Base-by-base conservation (phyloP, 2,113 vertebrate species). In the Pseudorasbora parva region DNA sequence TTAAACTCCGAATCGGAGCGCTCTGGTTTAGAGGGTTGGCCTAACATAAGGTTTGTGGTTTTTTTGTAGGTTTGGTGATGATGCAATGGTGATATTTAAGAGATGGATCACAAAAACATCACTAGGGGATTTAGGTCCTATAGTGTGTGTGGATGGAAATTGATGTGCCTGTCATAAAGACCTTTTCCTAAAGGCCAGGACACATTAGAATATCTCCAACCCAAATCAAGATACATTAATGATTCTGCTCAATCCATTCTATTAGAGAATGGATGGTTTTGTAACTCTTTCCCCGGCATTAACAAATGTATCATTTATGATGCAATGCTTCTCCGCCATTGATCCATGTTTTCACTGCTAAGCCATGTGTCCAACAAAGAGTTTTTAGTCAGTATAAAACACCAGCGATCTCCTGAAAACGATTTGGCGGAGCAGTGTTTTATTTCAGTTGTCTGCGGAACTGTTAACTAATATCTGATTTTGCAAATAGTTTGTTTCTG, bases 61-160 rank as follows among this genome's bases (percentile, higher is more conserved):
- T 37, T 68, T 25, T 69, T 47, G 71, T 43, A 5, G 9, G 41
- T 75, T 57, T 76, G 69, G 12, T 45, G 54, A 56, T 87, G 86
- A 87, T 57, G 86, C 78, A 78, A 79, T 73, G 74, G 30, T 69
- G 7, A 66, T 56, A n/a, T 73, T 12, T 7, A 72, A 68, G 37
- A 37, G 60, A 11, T 8, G 45, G 81, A 85, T 87, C 85, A 83
- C 66, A 75, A 37, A 66, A 79, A 15, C 69, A 33, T 71, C 43
- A 85, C 64, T 64, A 78, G 85, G 77, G 72, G 81, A 81, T 86
- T 83, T 81, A 83, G 76, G 49, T 62, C 27, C 80, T 11, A 80
- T 51, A 54, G 43, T 45, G 68, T 74, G 72, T 82, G 30, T 49
- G 41, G 77, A 59, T 2, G 6, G 4, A 0, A 49, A 37, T n/a